Evolutionary conservation across 2,797 vertebrate species (phyloP).

Genomic region (Halcyon chelicuti): DNA sequence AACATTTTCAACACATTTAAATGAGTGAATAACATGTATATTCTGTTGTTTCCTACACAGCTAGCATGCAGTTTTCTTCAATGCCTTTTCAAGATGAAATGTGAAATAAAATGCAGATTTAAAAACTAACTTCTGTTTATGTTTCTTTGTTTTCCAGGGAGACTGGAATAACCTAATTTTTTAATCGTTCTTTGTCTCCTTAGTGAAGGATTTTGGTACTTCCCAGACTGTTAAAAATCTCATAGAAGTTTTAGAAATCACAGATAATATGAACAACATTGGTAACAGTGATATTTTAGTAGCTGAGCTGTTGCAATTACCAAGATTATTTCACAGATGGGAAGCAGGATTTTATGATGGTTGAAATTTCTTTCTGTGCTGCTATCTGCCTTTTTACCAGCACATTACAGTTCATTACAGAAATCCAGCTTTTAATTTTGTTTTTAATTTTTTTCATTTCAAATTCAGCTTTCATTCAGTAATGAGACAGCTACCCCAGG

Average conservation of each 20-base stretch:
- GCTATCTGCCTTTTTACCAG: not conserved
- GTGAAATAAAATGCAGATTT: not conserved
- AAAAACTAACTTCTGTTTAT: not conserved
- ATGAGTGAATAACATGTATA: not conserved
- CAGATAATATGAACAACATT: not conserved
- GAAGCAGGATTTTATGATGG: not conserved
- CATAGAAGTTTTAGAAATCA: not conserved
- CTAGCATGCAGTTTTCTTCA: not conserved
- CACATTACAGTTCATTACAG: not conserved
- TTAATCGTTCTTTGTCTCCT: not conserved
- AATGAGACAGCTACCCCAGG: not conserved
- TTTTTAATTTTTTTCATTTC: not conserved
- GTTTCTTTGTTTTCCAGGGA: not conserved
- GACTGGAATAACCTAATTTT: not conserved
- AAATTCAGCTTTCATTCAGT: not conserved
- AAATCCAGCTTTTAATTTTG: not conserved
- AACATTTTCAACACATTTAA: slow-evolving; percentile 32
- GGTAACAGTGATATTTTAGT: not conserved
- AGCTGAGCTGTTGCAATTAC: not conserved
- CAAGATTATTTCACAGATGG: not conserved
- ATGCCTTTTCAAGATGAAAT: not conserved
- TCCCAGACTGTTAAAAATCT: not conserved
- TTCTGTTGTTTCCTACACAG: not conserved
- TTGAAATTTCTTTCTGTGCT: not conserved
- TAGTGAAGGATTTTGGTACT: not conserved